Evolutionary conservation across 2,113 vertebrate genomes (phyloP).

Genomic region (Cyprinodon tularosa): DNA sequence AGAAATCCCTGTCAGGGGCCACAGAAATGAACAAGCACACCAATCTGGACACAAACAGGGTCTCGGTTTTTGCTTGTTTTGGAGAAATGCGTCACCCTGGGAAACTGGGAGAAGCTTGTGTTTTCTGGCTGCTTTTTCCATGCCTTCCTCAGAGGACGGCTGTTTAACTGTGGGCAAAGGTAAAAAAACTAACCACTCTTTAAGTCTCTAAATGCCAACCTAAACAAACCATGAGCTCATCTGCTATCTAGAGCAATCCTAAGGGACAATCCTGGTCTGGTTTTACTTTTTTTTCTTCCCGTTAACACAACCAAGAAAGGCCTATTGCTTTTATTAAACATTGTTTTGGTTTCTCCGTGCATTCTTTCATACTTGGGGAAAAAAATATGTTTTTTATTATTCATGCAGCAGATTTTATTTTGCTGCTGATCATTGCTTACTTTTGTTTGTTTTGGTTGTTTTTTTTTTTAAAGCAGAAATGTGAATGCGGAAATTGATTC

Average conservation of each 20-base stretch:
- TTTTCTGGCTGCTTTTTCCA: slow-evolving; percentile 7
- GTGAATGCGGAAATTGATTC: not conserved
- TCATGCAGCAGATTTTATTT: too few relatives aligned
- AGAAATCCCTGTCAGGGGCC: not conserved
- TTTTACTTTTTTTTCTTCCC: not conserved
- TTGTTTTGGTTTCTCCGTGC: not conserved
- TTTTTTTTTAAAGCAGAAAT: not conserved
- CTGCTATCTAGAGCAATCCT: not conserved
- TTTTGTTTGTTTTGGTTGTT: too few relatives aligned
- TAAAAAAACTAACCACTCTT: not conserved
- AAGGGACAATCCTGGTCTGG: not conserved
- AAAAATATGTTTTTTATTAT: too few relatives aligned
- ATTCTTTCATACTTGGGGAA: not conserved
- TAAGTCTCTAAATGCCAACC: not conserved
- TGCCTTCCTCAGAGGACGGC: slow-evolving; percentile 2
- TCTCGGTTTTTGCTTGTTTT: slow-evolving; percentile 1
- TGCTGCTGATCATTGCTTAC: too few relatives aligned
- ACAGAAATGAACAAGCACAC: not conserved
- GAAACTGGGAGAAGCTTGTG: slow-evolving; percentile 16
- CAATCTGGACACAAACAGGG: not conserved
- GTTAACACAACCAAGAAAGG: not conserved
- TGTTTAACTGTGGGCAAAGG: slow-evolving; percentile 18
- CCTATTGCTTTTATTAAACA: not conserved
- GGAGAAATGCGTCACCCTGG: slow-evolving; percentile 17
- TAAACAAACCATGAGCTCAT: not conserved